phyloP scores from a whole-genome alignment of 2,113 vertebrate genomes.

The Nothocercus nigrocapillus region DNA sequence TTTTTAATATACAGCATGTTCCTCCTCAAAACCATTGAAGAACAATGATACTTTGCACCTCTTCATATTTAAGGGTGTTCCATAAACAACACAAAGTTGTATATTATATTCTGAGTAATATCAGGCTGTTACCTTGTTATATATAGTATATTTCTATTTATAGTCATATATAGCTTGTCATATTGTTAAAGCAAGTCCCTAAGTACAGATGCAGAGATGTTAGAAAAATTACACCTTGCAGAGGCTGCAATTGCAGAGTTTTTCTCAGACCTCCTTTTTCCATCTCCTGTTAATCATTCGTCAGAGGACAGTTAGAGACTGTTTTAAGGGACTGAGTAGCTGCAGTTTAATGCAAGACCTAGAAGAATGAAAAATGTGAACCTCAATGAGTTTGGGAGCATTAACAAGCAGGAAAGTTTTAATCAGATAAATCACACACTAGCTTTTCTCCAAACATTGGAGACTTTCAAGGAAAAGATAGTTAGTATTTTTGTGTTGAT shows the following conservation, averaged over 20 bases:
- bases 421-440: background rate
- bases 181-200: background rate
- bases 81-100: constrained; percentile 47
- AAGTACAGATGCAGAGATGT: background rate
- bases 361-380: background rate
- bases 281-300: background rate
- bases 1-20: constrained; percentile 5
- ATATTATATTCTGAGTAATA: background rate
- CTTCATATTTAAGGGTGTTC: constrained; percentile 10
- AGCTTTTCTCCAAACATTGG: background rate
- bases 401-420: background rate
- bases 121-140: background rate
- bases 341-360: background rate
- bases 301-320: background rate
- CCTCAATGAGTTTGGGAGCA: background rate
- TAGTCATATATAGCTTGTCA: background rate
- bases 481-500: background rate
- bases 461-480: too few species aligned
- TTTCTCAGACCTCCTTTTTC: background rate
- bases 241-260: background rate
- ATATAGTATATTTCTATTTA: background rate
- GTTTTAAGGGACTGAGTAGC: background rate
- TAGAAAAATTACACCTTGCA: background rate
- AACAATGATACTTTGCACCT: constrained; percentile 27
- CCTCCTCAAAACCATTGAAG: constrained; percentile 34